Evolutionary conservation across 2,888 invertebrate species (phyloP).

Genomic region (Polydrusus tereticollis): DNA sequence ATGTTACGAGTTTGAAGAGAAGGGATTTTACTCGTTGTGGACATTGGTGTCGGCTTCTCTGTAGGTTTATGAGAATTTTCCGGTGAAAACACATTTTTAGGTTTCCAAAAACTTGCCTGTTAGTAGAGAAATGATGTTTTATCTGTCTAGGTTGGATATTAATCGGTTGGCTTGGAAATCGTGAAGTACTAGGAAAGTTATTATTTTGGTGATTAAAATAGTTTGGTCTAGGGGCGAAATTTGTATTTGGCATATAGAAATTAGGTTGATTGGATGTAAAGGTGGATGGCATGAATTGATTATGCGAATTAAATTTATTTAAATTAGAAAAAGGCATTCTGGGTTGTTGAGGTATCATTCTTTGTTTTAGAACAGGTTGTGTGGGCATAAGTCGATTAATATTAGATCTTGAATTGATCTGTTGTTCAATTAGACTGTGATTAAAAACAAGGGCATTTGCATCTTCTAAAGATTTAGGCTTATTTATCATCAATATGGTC

Average conservation of each 20-base stretch:
- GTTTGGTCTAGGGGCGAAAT: background rate
- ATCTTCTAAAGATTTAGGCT: conserved; percentile 1
- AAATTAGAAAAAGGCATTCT: background rate
- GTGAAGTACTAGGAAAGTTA: background rate
- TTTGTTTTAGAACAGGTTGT: background rate
- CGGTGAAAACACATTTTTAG: conserved; percentile 33
- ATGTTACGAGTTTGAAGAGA: background rate
- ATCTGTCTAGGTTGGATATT: conserved; percentile 42
- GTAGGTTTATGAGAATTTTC: conserved; percentile 39
- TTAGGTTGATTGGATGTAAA: background rate
- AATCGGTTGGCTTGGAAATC: conserved; percentile 35
- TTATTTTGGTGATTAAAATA: background rate
- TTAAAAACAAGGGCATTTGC: background rate
- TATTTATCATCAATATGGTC: conserved; percentile 19
- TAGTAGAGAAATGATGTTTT: conserved; percentile 10
- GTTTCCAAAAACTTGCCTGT: conserved; percentile 37
- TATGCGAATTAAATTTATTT: conserved; percentile 1
- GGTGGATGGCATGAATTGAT: background rate
- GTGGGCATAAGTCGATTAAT: background rate
- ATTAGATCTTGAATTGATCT: conserved; percentile 5
- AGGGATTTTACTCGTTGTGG: conserved; percentile 5
- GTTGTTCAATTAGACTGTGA: conserved; percentile 19
- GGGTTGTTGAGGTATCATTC: background rate
- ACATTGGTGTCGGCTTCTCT: conserved; percentile 25
- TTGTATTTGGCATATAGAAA: background rate